Base-by-base conservation (phyloP, 2,888 invertebrate genomes). In the Sclerodermus sp. region DNA sequence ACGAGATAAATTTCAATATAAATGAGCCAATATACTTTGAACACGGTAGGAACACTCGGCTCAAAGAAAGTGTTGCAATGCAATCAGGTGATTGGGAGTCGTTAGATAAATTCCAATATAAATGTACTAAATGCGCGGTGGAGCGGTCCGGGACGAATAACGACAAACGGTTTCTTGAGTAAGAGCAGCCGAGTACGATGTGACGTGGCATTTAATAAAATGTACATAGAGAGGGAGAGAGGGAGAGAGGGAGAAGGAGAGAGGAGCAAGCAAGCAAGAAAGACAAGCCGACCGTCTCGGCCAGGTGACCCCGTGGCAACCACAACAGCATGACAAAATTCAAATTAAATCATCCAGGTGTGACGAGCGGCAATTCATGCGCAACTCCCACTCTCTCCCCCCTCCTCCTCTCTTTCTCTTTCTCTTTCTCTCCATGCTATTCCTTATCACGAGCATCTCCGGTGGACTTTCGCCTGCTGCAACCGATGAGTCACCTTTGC, bases 151-250 rank as follows among this genome's bases (percentile, higher is more conserved):
- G 31, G 36, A 29, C 47, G 34, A 40, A 45, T 38, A 39, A 45
- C 51, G 48, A 55, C 53, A 45, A 52, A 51, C 42, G 52, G 34
- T 46, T 38, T 47, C 43, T 42, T 38, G 42, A 38, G 50, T 47
- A 52, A 53, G 56, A 45, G 30, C 42, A 45, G 34, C 39, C 44
- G 53, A 47, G 38, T 47, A 52, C 59, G 58, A 57, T 58, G 57
- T 59, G 62, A 64, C 64, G 53, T 53, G 62, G 58, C 61, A 59
- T 61, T 64, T 67, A 66, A 67, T 64, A 60, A 62, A 60, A 62
- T 18, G 48, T 58, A 45, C 36, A 31, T 30, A 16, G 47, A 45
- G 49, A 57, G 57, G 54, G 30, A 44, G 23, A 23, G 23, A 23
- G 23, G 23, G 23, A 23, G 8, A 8, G 23, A 5, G 23, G 23